Percentiles rank a stretch among this genome's conserved stretches.
phyloP scores from a whole-genome alignment of 2,797 vertebrate genomes.

The Peromyscus nudipes region DNA sequence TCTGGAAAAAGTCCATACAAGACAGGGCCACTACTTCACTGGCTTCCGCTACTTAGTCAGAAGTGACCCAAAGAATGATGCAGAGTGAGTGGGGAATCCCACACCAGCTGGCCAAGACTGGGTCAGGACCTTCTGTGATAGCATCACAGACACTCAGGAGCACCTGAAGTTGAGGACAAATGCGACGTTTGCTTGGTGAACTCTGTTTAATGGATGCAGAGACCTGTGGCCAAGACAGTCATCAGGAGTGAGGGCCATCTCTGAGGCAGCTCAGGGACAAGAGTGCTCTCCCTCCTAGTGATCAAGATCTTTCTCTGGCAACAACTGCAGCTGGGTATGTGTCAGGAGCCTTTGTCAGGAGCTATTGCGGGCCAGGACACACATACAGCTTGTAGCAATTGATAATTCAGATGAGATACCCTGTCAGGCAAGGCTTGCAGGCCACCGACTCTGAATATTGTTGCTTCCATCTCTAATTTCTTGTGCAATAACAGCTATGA shows the following conservation, averaged over 20 bases:
- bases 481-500: no score
- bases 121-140: neutral
- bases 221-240: neutral
- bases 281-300: neutral
- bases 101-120: neutral
- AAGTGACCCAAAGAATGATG: neutral
- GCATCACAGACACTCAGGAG: neutral
- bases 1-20: fast-evolving
- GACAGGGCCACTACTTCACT: neutral
- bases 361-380: no score
- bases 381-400: no score
- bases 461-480: no score
- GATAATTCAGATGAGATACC: no score
- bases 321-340: no score
- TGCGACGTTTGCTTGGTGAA: neutral
- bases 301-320: neutral
- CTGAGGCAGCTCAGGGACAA: neutral
- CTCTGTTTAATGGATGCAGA: neutral
- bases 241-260: neutral
- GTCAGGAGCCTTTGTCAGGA: no score
- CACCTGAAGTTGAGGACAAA: neutral
- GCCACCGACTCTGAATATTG: no score
- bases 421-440: no score
- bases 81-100: neutral
- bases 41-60: neutral